Evolutionary conservation across 2,888 invertebrate genomes (phyloP).

Genomic region (Drosophila demipolita): DNA sequence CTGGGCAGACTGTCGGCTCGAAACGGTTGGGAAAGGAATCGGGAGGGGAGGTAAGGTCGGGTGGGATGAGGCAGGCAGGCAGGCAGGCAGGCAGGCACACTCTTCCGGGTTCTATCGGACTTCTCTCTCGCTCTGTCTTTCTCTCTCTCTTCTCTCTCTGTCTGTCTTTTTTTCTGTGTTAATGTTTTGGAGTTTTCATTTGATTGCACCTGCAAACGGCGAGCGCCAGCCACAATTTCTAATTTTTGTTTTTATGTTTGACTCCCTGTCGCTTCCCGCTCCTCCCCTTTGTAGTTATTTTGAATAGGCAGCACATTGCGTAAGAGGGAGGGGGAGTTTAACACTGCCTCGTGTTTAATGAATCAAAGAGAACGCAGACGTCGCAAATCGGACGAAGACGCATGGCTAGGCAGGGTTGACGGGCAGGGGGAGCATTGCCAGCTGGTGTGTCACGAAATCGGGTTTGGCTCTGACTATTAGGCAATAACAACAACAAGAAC

Average conservation of each 20-base stretch:
- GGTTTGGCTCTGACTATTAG: conserved; percentile 60
- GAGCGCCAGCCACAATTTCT: conserved; percentile 65
- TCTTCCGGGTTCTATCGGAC: conserved; percentile 69
- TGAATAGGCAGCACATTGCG: conserved; percentile 23
- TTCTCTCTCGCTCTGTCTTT: conserved; percentile 6
- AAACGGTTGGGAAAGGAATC: neutral
- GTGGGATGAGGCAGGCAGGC: neutral
- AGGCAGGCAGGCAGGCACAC: conserved; percentile 41
- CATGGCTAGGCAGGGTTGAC: neutral
- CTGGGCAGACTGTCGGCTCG: conserved; percentile 42
- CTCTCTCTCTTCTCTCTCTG: neutral
- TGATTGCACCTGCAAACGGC: conserved; percentile 73
- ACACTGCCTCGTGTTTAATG: conserved; percentile 59
- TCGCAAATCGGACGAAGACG: conserved; percentile 9
- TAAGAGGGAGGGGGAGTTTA: conserved; percentile 1
- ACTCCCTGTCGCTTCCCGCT: conserved; percentile 26
- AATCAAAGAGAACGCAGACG: conserved; percentile 57
- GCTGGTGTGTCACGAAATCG: conserved; percentile 72
- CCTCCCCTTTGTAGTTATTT: conserved; percentile 26
- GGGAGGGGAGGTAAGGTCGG: neutral
- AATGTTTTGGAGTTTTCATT: conserved; percentile 49
- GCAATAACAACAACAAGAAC: conserved; percentile 45
- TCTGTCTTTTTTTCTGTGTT: conserved; percentile 10
- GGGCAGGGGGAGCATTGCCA: conserved; percentile 41
- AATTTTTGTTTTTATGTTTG: conserved; percentile 49